Evolutionary conservation across 2,797 vertebrate genomes (phyloP), one percentile per base, ranked within the genome.

Genomic region (Scolopax rusticola): DNA sequence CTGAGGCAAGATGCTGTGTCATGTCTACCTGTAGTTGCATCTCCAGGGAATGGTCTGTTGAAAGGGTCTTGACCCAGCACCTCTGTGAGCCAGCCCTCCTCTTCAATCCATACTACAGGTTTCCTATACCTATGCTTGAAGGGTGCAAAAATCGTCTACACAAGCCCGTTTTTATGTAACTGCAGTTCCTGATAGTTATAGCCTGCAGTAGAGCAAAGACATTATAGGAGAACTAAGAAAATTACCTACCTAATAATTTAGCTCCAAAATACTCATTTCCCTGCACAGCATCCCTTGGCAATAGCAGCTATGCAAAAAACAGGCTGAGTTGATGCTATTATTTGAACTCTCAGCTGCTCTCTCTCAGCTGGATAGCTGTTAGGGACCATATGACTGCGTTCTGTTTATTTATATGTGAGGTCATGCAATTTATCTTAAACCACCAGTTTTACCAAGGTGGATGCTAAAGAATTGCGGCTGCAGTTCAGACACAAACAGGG

Each of bases 211-310:
- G 24, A 86, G 57, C 73, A 59, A 84, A 93, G 70, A 70, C 8
- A 74, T 25, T 48, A 54, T 0, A 48, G 33, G n/a, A 86, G 40
- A 94, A 56, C 43, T 12, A 90, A 89, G 74, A 79, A 89, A 79
- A 89, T 65, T 40, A 86, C 54, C 40, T 57, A 53, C 32, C 83
- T 77, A 95, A 64, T 64, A 92, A 90, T 68, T 87, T 30, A 89
- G 75, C 32, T 96, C 51, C 78, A 79, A 90, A 93, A 87, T 28
- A 90, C 84, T 96, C 23, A 92, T 89, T 92, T 94, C 64, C 88
- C 74, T 64, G 88, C 93, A 87, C 90, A 95, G 90, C 82, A 89
- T 67, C 94, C 32, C 74, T 94, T 96, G 94, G 94, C 94, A 96
- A 59, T 11, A 67, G 89, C 86, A 95, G 88, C 88, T 70, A 74